Conservation (phyloP, 2,113 vertebrate species). For the Lasiurus cinereus region DNA sequence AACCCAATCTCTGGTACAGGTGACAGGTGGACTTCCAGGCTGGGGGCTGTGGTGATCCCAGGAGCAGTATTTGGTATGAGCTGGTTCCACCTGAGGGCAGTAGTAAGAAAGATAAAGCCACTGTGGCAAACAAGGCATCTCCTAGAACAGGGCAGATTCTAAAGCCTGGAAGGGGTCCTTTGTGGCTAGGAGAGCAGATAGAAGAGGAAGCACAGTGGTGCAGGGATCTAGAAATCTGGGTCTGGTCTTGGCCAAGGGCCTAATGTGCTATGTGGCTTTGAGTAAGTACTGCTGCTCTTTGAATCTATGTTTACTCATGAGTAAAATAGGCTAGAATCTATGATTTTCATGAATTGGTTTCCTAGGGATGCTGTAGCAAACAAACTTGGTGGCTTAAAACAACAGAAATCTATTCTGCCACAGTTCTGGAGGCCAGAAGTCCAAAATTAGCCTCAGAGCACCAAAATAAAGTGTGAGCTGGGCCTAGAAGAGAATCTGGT, state of each 20-base stretch:
- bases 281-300: neutral
- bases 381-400: neutral
- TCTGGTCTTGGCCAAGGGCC: neutral
- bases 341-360: neutral
- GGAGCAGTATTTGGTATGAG: neutral
- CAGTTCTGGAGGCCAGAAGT: neutral
- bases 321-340: neutral
- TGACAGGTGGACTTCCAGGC: neutral
- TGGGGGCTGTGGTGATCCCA: neutral
- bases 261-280: neutral
- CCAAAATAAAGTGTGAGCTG: neutral
- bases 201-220: rapidly evolving
- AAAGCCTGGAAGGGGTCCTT: neutral
- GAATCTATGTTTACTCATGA: neutral
- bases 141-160: no score
- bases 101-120: neutral
- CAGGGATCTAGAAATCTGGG: neutral
- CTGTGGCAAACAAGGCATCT: neutral
- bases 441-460: neutral
- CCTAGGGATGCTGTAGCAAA: neutral
- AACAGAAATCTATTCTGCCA: neutral
- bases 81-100: neutral
- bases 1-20: neutral
- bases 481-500: rapidly evolving
- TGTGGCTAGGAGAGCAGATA: neutral